phyloP scores from a whole-genome alignment of 2,888 invertebrate genomes.

The Omphaloscelis lunosa region DNA sequence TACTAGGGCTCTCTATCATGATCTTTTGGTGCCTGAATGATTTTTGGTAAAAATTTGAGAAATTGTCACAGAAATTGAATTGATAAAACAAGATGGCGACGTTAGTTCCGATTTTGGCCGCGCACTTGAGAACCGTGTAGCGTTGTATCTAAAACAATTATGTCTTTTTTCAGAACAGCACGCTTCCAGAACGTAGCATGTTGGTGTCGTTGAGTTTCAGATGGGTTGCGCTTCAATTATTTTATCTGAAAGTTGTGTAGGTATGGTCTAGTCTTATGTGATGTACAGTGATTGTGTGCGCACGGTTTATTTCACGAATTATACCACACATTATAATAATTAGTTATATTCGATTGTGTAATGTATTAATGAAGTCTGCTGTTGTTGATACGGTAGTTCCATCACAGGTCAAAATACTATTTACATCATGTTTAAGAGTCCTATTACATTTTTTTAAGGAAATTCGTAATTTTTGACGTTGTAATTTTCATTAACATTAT shows the following conservation, averaged over 20 bases:
- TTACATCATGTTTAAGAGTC: not conserved
- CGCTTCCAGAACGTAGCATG: not conserved
- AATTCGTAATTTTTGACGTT: too few relatives aligned
- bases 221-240: conserved; percentile 59
- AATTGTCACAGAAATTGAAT: not conserved
- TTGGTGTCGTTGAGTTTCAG: conserved; percentile 17
- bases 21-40: not conserved
- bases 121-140: not conserved
- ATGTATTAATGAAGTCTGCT: conserved; percentile 32
- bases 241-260: conserved; percentile 66
- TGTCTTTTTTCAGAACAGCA: not conserved
- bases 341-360: conserved; percentile 54
- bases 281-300: conserved; percentile 68
- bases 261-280: conserved; percentile 77
- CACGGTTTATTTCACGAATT: conserved; percentile 63
- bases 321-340: conserved; percentile 60
- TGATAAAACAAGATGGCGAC: not conserved
- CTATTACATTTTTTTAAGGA: too few relatives aligned
- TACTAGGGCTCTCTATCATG: too few relatives aligned
- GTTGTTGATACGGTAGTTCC: conserved; percentile 37
- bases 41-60: not conserved
- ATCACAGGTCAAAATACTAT: not conserved
- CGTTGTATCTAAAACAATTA: not conserved
- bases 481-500: too few relatives aligned
- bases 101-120: too few relatives aligned